Conservation (phyloP, 1,140 invertebrate species). For the Bombus sylvicola region DNA sequence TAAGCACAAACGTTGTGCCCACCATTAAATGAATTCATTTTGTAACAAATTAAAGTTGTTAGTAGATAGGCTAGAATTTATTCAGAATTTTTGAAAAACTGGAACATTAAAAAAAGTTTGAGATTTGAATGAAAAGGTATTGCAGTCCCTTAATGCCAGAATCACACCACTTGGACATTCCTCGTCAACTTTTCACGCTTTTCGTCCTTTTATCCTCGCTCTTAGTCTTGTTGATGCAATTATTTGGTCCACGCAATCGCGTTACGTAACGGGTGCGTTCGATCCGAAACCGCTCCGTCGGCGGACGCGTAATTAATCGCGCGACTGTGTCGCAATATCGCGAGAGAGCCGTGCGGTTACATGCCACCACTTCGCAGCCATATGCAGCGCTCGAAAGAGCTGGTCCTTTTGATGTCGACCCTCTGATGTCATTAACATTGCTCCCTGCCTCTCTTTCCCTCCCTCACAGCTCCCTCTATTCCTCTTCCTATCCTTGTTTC, state of each 20-base stretch:
- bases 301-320: slow-evolving; percentile 66
- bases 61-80: too few relatives aligned
- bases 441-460: neutral
- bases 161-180: neutral
- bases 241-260: slow-evolving; percentile 39
- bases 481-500: slow-evolving; percentile 2
- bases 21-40: too few relatives aligned
- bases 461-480: neutral
- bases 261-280: slow-evolving; percentile 52
- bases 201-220: neutral
- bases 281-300: slow-evolving; percentile 46
- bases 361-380: slow-evolving; percentile 66
- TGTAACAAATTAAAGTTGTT: too few relatives aligned
- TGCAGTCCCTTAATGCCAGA: neutral
- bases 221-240: slow-evolving; percentile 31
- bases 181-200: neutral
- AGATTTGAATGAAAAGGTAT: neutral
- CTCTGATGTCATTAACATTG: slow-evolving; percentile 71
- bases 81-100: too few relatives aligned
- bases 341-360: slow-evolving; percentile 64
- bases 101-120: neutral
- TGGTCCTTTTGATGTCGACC: slow-evolving; percentile 71
- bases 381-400: slow-evolving; percentile 64
- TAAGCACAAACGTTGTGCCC: too few relatives aligned
- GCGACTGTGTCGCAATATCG: slow-evolving; percentile 66